Evolutionary conservation across 2,888 invertebrate genomes (phyloP).

Genomic region (Chalcis sispes): DNA sequence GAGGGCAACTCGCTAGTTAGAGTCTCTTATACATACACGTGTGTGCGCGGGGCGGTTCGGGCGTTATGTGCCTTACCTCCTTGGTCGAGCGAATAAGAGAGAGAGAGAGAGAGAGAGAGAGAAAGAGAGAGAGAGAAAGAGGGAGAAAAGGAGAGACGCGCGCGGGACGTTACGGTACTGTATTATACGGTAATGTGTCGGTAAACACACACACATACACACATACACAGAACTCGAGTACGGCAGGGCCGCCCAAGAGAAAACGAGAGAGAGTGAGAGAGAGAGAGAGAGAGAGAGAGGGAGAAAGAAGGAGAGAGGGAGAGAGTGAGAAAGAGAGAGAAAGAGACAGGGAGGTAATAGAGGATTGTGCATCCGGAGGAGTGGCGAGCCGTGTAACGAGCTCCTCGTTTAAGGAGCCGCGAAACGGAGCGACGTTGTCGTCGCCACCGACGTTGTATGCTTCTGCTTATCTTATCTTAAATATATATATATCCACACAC

Average conservation of each 20-base stretch:
- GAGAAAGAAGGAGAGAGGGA: background rate
- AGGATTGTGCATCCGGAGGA: conserved; percentile 24
- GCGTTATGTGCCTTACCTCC: conserved; percentile 39
- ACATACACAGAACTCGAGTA: background rate
- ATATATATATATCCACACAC: no score
- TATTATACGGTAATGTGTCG: conserved; percentile 63
- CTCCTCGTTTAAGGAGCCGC: conserved; percentile 32
- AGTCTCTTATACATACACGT: conserved; percentile 38
- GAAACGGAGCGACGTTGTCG: conserved; percentile 7
- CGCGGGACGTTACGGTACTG: conserved; percentile 40
- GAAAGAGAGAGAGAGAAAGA: background rate
- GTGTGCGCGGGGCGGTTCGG: background rate
- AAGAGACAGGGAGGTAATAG: no score
- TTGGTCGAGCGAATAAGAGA: conserved; percentile 13
- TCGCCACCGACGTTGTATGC: background rate
- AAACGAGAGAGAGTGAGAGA: background rate
- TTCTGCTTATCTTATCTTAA: conserved; percentile 41
- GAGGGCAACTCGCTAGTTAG: conserved; percentile 56
- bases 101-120: no score
- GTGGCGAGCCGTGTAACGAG: background rate
- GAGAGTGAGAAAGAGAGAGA: background rate
- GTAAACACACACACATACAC: conserved; percentile 59
- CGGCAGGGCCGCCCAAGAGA: conserved; percentile 9
- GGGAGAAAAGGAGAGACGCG: background rate
- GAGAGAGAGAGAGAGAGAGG: no score